Evolutionary conservation across 2,113 vertebrate species (phyloP), one percentile per base, ranked within the genome.

Genomic region (Galbula dea): DNA sequence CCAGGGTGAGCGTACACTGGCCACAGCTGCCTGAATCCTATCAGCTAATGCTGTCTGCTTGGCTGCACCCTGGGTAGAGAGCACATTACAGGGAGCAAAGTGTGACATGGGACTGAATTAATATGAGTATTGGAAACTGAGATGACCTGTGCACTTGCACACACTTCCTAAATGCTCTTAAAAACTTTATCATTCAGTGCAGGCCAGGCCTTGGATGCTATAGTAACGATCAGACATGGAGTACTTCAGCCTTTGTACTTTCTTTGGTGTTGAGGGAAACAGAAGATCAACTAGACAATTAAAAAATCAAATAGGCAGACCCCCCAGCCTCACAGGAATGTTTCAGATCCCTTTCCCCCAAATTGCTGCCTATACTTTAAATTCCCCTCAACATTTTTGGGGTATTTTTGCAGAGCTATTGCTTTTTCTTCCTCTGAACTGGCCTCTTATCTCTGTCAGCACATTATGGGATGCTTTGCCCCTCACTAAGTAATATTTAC

Each of bases 21-120:
- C 67, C 86, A 87, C 71, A 79, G 91, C 73, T 63, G 41, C 83
- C 89, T 94, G 87, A 91, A 89, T 80, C 81, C 89, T 80, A 46
- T 92, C 94, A 93, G 71, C 49, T 89, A 79, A 34, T 11, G 1
- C 83, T 0, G 4, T n/a, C 90, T 88, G 86, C 86, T 88, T 24
- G 2, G 52, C 90, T 92, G 92, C 73, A 30, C 58, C 76, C 29
- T 26, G 81, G 77, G 81, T 30, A 90, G 73, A 57, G 39, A 2
- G 0, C 2, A 3, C 17, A 7, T 55, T 45, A 37, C 4, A 0
- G 78, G 32, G 59, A 89, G 84, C 81, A 76, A 29, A 73, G 89
- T 89, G 88, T 80, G 49, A 46, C 67, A 61, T 36, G 0, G 21
- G 59, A 34, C 74, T n/a, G 69, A 82, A 66, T 51, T 63, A 41